Percentiles rank a stretch among this genome's conserved stretches.
These are phyloP conservation scores for Sycobia sp. DNA, from an alignment of 1,140 invertebrate genomes.

Conservation along the genomic window DNA sequence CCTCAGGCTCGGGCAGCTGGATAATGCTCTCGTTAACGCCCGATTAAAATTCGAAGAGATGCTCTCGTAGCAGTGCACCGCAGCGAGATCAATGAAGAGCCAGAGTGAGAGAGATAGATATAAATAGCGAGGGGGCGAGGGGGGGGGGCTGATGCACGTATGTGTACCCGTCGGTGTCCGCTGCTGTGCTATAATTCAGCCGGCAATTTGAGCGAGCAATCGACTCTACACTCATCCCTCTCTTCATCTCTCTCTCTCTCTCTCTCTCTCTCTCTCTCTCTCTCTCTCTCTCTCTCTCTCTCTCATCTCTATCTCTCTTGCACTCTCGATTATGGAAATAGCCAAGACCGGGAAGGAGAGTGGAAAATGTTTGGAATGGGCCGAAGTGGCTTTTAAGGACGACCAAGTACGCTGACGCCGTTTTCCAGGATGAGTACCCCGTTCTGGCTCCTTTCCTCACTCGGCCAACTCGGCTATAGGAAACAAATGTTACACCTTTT, in stretches of 20 bases:
- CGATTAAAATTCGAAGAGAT: conserved; percentile 4
- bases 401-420: no score
- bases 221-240: no score
- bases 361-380: conserved; percentile 6
- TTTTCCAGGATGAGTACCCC: no score
- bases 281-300: neutral
- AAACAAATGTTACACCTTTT: no score
- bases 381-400: neutral
- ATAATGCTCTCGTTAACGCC: conserved; percentile 4
- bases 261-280: conserved; percentile 5
- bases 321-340: conserved; percentile 19
- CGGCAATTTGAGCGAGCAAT: conserved; percentile 15
- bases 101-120: no score
- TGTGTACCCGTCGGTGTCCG: no score
- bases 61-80: neutral
- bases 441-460: no score
- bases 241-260: conserved; percentile 1
- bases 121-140: no score
- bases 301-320: no score
- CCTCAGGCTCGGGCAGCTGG: neutral
- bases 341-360: neutral
- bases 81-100: no score
- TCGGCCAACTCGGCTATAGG: no score
- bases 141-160: no score
- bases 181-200: conserved; percentile 16